Evolutionary conservation across 2,113 vertebrate species (phyloP), one percentile per base, ranked within the genome.

Genomic region (Salvelinus namaycush): DNA sequence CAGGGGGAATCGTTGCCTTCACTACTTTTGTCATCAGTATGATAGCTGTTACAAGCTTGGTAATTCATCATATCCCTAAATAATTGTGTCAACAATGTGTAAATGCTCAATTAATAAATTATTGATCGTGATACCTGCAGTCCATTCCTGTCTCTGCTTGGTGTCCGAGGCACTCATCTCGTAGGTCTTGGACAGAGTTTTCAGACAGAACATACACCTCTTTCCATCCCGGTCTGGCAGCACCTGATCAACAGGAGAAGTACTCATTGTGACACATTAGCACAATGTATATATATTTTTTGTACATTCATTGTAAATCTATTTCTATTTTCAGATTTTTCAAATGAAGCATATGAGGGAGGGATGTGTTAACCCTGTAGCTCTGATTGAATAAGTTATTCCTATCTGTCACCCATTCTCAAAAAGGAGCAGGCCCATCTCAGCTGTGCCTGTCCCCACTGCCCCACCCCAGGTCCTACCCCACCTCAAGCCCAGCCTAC

Each of bases 131-230:
- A 9, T 44, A 97, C 97, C 97, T 70, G 97, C 86, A 0, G 94
- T 97, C 97, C 97, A 99, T 81, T 98, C 97, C 87, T 99, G 97
- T 77, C 96, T 94, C 87, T 98, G 97, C 83, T 96, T 96, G 48
- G 96, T 98, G 93, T 99, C 97, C 0, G 97, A 96, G 62, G 97
- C 97, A 0, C 97, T 98, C 96, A 99, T 99, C 92, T 99, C 97
- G 1, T 97, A 97, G 0, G 95, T 97, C 87, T 97, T 97, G 70
- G 94, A 94, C 0, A 93, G 83, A 0, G 97, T 98, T 90, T 98
- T 99, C 78, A 99, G 94, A 1, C 97, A 98, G 91, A 99, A 98
- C 96, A 99, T 96, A 89, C 97, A 99, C 31, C 97, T 95, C 87
- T 97, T 97, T 64, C 97, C 97, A 16, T 99, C 97, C 18, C 94